Base-by-base conservation (phyloP, 2,113 vertebrate species). In the Platichthys stellatus region DNA sequence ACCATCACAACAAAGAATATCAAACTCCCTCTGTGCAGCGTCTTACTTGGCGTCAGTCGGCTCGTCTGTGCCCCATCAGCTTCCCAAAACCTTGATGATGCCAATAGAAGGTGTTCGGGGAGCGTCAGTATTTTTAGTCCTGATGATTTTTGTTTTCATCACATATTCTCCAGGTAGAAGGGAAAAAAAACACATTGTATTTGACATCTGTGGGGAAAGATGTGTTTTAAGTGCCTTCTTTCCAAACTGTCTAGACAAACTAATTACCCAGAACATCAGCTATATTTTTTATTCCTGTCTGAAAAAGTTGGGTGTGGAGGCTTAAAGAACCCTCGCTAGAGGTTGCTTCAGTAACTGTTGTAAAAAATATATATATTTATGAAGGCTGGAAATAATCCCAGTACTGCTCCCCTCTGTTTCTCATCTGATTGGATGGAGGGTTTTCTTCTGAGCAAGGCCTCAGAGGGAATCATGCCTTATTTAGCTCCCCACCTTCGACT, bases 211-310 rank as follows among this genome's bases (percentile, higher is more conserved):
- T 87, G 76, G 80, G 72, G 69, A 82, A 83, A 81, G 76, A 81
- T 82, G 81, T 82, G 72, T 82, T 90, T 89, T 81, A 89, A 82
- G 78, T 72, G 76, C 66, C 88, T 88, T 89, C 87, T 88, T 88
- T 87, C 82, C 82, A 86, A 90, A 89, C 77, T 65, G 92, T 95
- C 94, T 93, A 93, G 92, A 94, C 91, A 77, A 85, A 79, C 76
- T 93, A 88, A 94, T 94, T 93, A 93, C 82, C 86, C 59, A 74
- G 82, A 78, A 75, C 76, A 84, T 89, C 86, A 82, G 84, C 78
- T 51, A 28, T 75, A 71, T 54, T 61, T 67, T 65, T 63, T 84
- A 77, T 80, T 87, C 78, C 53, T 57, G 70, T 85, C 81, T 88
- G 78, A 91, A 79, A 73, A 38, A 62, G 65, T 35, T 88, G 83